phyloP scores from a whole-genome alignment of 2,888 invertebrate genomes.

The Theodoxus fluviatilis region DNA sequence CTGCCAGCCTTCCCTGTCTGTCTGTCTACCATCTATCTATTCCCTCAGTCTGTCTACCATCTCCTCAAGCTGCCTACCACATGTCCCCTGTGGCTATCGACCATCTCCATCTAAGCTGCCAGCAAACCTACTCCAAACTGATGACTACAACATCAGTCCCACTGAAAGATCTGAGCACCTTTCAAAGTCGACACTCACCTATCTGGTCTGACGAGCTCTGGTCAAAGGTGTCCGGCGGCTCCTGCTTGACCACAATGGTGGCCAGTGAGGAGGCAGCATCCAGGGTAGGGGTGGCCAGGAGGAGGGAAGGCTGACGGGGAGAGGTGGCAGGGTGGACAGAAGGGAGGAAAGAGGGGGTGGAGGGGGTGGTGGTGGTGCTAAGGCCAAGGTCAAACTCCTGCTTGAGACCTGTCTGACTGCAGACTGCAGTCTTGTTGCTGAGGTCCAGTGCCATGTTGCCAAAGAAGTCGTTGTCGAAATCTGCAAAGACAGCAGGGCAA shows the following conservation, averaged over 20 bases:
- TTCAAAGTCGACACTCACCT: constrained; percentile 30
- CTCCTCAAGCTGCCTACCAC: too few relatives aligned
- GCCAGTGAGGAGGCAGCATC: constrained; percentile 45
- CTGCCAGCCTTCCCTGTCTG: too few relatives aligned
- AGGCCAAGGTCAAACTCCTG: constrained; percentile 42
- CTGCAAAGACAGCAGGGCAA: constrained; percentile 66
- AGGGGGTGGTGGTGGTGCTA: constrained; percentile 38
- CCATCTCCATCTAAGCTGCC: too few relatives aligned
- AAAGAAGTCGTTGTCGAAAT: constrained; percentile 86
- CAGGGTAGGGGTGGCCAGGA: constrained; percentile 53
- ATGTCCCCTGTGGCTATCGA: too few relatives aligned
- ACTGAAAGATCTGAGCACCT: too few relatives aligned
- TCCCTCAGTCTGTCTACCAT: too few relatives aligned
- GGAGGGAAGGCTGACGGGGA: constrained; percentile 67
- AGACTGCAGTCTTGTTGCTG: constrained; percentile 66
- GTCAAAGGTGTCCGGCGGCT: constrained; percentile 64
- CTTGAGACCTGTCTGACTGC: constrained; percentile 40
- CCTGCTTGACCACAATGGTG: constrained; percentile 79
- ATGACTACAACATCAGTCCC: too few relatives aligned
- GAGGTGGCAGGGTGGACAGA: constrained; percentile 28
- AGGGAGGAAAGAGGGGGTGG: constrained; percentile 39
- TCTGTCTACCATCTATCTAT: too few relatives aligned
- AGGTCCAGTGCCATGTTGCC: constrained; percentile 75
- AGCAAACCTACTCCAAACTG: too few relatives aligned
- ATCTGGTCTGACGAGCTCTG: constrained; percentile 29